Evolutionary conservation across 2,797 vertebrate species (phyloP), one percentile per base, ranked within the genome.

Genomic region (Alca torda): DNA sequence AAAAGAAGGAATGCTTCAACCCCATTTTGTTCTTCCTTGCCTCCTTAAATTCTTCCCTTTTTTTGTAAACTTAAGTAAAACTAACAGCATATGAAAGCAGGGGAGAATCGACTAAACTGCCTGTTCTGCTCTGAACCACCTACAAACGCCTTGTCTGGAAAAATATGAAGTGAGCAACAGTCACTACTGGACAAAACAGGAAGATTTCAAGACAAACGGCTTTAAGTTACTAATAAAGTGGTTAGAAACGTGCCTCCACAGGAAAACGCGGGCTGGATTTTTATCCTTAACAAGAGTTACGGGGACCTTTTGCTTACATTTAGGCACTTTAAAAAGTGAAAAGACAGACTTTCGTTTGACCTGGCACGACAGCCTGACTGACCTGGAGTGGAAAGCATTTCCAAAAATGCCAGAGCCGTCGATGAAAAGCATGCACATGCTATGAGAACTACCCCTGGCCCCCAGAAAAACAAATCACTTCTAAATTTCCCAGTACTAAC

Each of bases 191-290:
- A 95, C 80, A 92, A 97, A 96, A 93, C 93, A 97, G 93, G 94
- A 96, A 96, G 96, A 91, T 94, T 91, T 96, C 87, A 93, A 93
- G 93, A 96, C 93, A 87, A 87, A 48, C 28, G 53, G 79, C 76
- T 84, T 85, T 43, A 89, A 60, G 79, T 95, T 92, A 81, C 84
- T 78, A 89, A 77, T 68, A 41, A 59, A 69, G 69, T 25, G n/a
- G 69, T 81, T 89, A 90, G 43, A 85, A 75, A 78, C 0, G 0
- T 48, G 76, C 28, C 91, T 80, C 82, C 73, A 45, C 84, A 87
- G 78, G 68, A 77, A 92, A 80, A 74, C 4, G 0, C 4, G 0
- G 73, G 46, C 57, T 85, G 84, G 57, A 94, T 78, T 90, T 74
- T 80, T 30, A 78, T 69, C 75, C 95, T 50, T 91, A 50, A n/a